A percentile compares a stretch with the other conserved stretches of the same genome.
These are phyloP conservation scores for Bos indicus DNA, from an alignment of 2,113 vertebrate genomes.

Conservation along the genomic window DNA sequence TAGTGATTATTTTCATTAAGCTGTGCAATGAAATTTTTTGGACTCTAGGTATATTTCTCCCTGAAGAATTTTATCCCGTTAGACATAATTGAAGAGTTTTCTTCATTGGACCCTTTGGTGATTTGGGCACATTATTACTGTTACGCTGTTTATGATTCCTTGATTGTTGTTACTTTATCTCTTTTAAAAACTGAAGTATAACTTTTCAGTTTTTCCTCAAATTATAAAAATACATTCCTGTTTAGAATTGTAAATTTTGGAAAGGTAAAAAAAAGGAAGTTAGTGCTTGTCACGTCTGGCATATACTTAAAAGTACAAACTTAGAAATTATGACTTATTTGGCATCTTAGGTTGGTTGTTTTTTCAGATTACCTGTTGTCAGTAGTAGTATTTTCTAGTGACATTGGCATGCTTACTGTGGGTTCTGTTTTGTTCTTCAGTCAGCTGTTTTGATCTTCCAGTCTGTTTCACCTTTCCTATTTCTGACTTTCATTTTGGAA, in stretches of 20 bases:
- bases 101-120: background rate
- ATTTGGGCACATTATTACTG: background rate
- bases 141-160: background rate
- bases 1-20: slow-evolving; percentile 12
- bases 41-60: background rate
- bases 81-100: background rate
- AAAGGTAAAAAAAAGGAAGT: background rate
- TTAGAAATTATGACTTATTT: background rate
- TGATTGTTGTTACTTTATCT: background rate
- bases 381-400: background rate
- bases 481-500: background rate
- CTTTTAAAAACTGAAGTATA: background rate
- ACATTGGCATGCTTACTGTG: background rate
- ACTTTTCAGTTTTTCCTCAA: background rate
- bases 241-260: background rate
- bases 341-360: background rate
- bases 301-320: background rate
- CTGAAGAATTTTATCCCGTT: background rate
- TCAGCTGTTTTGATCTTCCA: background rate
- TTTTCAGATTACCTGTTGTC: background rate
- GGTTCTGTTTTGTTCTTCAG: background rate
- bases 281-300: background rate
- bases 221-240: background rate
- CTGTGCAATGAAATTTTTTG: background rate
- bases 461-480: background rate